A percentile compares a stretch with the other conserved stretches of the same genome.
Evolutionary conservation across 1,140 invertebrate genomes (phyloP).

Genomic region (Drosophila suzukii): DNA sequence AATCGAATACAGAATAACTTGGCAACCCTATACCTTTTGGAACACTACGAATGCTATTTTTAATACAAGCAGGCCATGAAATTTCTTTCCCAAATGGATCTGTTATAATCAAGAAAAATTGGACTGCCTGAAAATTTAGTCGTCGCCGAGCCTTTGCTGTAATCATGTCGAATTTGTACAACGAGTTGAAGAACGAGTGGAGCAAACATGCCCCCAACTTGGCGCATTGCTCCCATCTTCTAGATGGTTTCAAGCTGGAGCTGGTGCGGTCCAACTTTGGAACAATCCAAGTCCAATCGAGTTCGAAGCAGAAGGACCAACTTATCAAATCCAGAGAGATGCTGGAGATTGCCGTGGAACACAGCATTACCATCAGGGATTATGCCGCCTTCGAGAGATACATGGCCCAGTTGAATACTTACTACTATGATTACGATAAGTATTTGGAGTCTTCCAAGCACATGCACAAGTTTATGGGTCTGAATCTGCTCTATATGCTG

Average conservation of each 20-base stretch:
- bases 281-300: neutral
- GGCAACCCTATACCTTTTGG: neutral
- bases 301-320: slow-evolving; percentile 29
- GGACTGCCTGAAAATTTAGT: neutral
- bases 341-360: slow-evolving; percentile 98
- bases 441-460: slow-evolving; percentile 93
- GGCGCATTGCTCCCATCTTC: slow-evolving; percentile 30
- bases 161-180: slow-evolving; percentile 50
- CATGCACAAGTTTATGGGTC: slow-evolving; percentile 97
- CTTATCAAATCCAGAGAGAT: slow-evolving; percentile 89
- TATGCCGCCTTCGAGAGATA: slow-evolving; percentile 97
- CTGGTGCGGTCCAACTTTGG: slow-evolving; percentile 40
- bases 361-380: slow-evolving; percentile 96
- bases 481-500: slow-evolving; percentile 97
- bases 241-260: slow-evolving; percentile 59
- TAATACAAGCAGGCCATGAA: neutral
- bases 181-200: slow-evolving; percentile 62
- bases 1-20: neutral
- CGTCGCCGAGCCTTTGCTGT: neutral
- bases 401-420: slow-evolving; percentile 98
- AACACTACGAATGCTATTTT: neutral
- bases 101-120: slow-evolving; percentile 10
- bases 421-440: slow-evolving; percentile 98
- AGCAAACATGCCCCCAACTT: slow-evolving; percentile 52
- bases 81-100: neutral